Percentiles rank a stretch among this genome's conserved stretches.
Conservation (phyloP, 37 sponge, comb jelly and placozoan species). For the Agelas oroides region DNA sequence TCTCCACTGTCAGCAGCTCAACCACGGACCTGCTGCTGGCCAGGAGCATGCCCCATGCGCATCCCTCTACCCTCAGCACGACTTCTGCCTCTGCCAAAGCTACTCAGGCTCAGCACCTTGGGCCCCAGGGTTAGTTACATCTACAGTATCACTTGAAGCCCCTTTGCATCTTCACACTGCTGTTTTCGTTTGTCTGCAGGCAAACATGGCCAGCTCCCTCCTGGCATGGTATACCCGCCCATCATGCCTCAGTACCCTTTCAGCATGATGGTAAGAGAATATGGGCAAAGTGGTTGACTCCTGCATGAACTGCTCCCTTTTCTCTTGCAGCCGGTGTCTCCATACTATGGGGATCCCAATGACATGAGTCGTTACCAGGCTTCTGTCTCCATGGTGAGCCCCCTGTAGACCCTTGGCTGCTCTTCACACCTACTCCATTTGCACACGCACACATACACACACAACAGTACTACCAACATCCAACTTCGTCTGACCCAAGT, state of each 20-base stretch:
- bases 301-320: background rate
- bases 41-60: no score
- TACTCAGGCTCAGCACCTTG: no score
- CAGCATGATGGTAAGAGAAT: background rate
- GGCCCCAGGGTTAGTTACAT: background rate
- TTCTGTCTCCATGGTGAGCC: background rate
- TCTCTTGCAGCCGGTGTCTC: slow-evolving; percentile 8
- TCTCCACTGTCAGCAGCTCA: no score
- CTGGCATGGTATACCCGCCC: slow-evolving; percentile 36
- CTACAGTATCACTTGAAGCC: background rate
- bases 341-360: slow-evolving; percentile 19
- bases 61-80: background rate
- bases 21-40: no score
- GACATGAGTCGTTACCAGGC: slow-evolving; percentile 15
- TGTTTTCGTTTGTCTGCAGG: background rate
- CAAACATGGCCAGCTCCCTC: slow-evolving; percentile 8
- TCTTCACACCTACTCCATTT: no score
- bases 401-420: no score
- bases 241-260: slow-evolving; percentile 42
- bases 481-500: background rate
- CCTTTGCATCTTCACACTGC: background rate
- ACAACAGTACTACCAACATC: slow-evolving; percentile 7
- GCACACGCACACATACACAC: background rate
- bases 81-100: background rate
- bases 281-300: no score